Base-by-base conservation (phyloP, 53 echinoderm and acorn worm species). In the Mesocentrotus franciscanus region DNA sequence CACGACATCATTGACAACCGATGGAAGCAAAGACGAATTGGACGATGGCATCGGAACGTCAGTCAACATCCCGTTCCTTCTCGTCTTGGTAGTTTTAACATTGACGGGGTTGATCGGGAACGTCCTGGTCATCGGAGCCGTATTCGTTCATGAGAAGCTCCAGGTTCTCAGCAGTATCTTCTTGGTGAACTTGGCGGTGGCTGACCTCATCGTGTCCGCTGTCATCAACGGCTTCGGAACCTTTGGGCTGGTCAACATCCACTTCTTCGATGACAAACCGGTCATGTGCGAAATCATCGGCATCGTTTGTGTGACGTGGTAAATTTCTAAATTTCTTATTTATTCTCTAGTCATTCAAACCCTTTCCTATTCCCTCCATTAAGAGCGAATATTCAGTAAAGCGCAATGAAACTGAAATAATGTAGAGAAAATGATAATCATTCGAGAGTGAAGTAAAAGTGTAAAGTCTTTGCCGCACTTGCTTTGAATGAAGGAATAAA, bases 51-150 rank as follows among this genome's bases (percentile, higher is more conserved):
- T 49, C 26, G 95, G 95, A n/a, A 35, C 68, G 27, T 62, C 68
- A 49, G 24, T 34, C 87, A 94, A 33, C 87, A 56, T 94, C 17
- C 85, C 71, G 9, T 42, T 94, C 61, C 95, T 94, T 8, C 22
- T 94, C 42, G 42, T 56, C 39, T 85, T 85, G 87, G 29, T 94
- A 6, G 55, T 10, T 0, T 22, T 94, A 34, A 85, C 87, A 11
- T 13, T 94, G 39, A 90, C 95, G 39, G 97, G 97, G 24, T 72
- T 92, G 22, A 85, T 96, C 20, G 97, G 97, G 36, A 97, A 97
- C 85, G 39, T 96, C 42, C 95, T 97, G 20, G 96, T 97, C 30
- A 97, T 97, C 92, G 97, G 97, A 11, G 96, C 96, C 32, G 97
- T 97, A 39, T 74, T 96, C 61, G 93, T 95, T 1, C 97, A 97